These are phyloP conservation scores for Pithys albifrons DNA, from an alignment of 2,113 vertebrate species.

Conservation along the genomic window DNA sequence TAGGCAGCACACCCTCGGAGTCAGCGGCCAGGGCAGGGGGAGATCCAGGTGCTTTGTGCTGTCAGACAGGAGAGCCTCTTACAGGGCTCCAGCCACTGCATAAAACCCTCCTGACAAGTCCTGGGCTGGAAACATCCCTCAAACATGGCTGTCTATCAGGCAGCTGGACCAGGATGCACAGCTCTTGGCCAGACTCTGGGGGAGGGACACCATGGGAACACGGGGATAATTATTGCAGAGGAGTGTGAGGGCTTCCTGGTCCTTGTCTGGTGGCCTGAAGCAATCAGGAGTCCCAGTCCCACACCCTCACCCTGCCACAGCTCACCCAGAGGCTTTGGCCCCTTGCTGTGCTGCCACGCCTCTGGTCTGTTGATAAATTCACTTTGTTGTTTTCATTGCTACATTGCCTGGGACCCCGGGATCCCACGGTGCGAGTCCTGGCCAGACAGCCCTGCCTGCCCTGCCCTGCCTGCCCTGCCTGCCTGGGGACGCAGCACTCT, in stretches of 20 bases:
- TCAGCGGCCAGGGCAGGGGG: background rate
- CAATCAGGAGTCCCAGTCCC: background rate
- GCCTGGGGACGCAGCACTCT: background rate
- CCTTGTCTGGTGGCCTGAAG: background rate
- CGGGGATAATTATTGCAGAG: background rate
- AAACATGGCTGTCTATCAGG: background rate
- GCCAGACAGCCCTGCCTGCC: background rate
- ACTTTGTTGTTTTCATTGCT: background rate
- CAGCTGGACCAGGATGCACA: background rate
- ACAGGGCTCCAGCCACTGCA: accelerated
- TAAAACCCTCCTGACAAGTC: background rate
- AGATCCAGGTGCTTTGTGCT: background rate
- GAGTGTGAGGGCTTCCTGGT: background rate
- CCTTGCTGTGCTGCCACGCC: background rate
- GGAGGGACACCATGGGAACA: background rate
- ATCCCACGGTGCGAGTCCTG: background rate
- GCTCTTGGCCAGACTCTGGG: background rate
- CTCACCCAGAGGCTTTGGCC: background rate
- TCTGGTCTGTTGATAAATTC: background rate
- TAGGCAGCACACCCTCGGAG: background rate
- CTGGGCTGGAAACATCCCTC: background rate
- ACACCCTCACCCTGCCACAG: background rate
- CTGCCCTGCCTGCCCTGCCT: background rate
- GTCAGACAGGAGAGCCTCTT: background rate
- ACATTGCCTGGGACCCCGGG: background rate